Base-by-base conservation (phyloP, 2,888 invertebrate species). In the Prosopocoilus inquinatus region DNA sequence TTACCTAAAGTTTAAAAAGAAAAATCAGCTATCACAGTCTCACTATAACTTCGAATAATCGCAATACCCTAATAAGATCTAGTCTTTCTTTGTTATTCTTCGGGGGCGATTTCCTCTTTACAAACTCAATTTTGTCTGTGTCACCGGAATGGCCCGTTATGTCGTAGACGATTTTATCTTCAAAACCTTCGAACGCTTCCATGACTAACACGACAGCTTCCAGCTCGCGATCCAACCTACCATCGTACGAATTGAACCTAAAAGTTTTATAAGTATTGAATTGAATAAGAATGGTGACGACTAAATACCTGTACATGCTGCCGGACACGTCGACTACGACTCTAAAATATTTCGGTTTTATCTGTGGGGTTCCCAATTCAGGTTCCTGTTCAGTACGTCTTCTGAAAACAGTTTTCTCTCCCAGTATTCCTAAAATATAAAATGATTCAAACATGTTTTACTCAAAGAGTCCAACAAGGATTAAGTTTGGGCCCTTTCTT, bases 121-220 rank as follows among this genome's bases (percentile, higher is more conserved):
- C 85, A 56, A 92, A 86, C 36, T 83, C 82, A 16, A 95, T 81
- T 46, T 88, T 83, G 68, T 84, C 83, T 11, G 89, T 87, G 67
- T 98, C 97, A 0, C 97, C 97, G 0, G 96, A 96, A 75, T 98
- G 98, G 0, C 94, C 98, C 63, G 88, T 84, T 67, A 98, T 89
- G 70, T 98, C 96, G 75, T 95, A 97, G 63, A 89, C 83, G 61
- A 97, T 89, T 75, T 94, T 91, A 50, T 90, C 85, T 70, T 94
- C 91, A 73, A 90, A 93, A 0, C 94, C 94, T 64, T 89, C 86
- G 64, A 97, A 86, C 0, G 96, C 90, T 73, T 97, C 96, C 84
- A 94, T 94, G 0, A 94, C 83, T 71, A 96, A 83, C 0, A 96
- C 88, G 9, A 89, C 89, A 0, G 93, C 92, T 74, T 96, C 95